A percentile compares a stretch with the other conserved stretches of the same genome.
These are phyloP conservation scores for Ispidina lecontei DNA, from an alignment of 2,797 vertebrate species.

Conservation along the genomic window DNA sequence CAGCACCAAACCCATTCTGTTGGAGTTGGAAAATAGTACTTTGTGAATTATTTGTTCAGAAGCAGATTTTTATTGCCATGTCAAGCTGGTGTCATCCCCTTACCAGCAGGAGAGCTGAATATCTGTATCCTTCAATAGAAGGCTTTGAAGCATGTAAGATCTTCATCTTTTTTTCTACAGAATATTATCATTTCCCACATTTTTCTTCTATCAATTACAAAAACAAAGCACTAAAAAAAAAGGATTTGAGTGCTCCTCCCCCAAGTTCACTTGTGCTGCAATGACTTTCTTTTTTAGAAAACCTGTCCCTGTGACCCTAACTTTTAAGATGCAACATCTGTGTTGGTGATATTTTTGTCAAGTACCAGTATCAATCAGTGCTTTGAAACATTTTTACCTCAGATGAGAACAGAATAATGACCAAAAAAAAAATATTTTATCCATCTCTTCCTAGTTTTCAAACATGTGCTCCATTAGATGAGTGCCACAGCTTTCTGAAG, in stretches of 20 bases:
- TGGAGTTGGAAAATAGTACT: not conserved
- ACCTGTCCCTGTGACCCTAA: not conserved
- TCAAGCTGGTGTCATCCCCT: not conserved
- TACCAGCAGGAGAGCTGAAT: not conserved
- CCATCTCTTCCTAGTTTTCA: not conserved
- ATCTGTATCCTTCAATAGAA: not conserved
- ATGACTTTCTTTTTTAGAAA: not conserved
- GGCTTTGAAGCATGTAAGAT: not conserved
- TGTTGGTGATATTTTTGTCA: not conserved
- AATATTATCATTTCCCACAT: not conserved
- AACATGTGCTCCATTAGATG: not conserved
- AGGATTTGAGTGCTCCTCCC: not conserved
- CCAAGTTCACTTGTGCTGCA: not conserved
- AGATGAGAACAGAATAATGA: not conserved
- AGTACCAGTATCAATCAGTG: not conserved
- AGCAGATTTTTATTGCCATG: not conserved
- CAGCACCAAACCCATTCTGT: not conserved
- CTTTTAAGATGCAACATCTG: not conserved
- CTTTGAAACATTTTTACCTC: not conserved
- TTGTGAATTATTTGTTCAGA: not conserved
- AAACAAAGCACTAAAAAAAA: not conserved
- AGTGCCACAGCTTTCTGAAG: not conserved
- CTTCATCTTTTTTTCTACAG: not conserved
- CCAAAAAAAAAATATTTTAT: not conserved
- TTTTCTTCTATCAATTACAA: not conserved